Conservation (phyloP, 2,888 invertebrate species). For the Drosophila aldrichi region DNA sequence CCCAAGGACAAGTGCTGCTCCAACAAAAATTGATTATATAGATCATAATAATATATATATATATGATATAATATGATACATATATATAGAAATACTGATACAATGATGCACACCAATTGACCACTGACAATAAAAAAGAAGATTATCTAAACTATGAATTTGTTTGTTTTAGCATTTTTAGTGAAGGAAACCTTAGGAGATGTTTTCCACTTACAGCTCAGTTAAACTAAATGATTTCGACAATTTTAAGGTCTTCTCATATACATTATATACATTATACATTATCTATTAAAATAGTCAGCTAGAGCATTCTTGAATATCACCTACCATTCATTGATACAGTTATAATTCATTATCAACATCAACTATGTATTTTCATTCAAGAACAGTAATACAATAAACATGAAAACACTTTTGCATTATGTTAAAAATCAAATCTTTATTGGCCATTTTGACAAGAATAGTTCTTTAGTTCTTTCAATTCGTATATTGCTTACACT, state of each 20-base stretch:
- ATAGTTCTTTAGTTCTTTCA: constrained; percentile 75
- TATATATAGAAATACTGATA: background rate
- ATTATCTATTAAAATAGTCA: background rate
- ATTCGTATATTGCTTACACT: constrained; percentile 52
- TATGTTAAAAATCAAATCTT: constrained; percentile 70
- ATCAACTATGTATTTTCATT: too few relatives aligned
- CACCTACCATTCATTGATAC: background rate
- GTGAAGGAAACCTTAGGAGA: background rate
- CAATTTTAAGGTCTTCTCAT: background rate
- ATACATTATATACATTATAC: too few relatives aligned
- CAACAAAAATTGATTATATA: constrained; percentile 50
- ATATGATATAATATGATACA: too few relatives aligned
- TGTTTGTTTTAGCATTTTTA: background rate
- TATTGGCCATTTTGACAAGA: constrained; percentile 85
- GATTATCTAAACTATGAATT: background rate
- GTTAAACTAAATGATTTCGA: background rate
- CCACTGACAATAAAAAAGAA: background rate
- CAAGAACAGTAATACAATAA: background rate
- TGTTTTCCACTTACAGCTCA: background rate
- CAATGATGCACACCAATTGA: background rate
- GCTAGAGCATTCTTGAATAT: background rate
- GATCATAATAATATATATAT: background rate
- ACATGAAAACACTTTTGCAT: background rate
- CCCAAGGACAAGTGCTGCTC: constrained; percentile 74
- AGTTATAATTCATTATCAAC: too few relatives aligned